Evolutionary conservation across 2,888 invertebrate species (phyloP).

Genomic region (Drosophila lacicola): DNA sequence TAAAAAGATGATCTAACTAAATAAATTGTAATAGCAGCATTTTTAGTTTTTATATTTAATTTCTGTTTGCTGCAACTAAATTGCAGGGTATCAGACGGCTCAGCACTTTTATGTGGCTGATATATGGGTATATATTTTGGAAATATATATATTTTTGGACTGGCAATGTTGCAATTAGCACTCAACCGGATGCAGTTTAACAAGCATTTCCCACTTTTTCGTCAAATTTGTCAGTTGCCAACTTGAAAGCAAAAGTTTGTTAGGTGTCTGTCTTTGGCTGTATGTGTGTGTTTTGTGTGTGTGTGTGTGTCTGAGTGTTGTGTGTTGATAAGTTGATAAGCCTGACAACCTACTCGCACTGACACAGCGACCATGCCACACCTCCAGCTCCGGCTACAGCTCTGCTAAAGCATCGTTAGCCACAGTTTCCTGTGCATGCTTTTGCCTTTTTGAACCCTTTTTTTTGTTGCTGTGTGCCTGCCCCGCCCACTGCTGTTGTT

Average conservation of each 20-base stretch:
- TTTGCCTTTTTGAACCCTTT: constrained; percentile 67
- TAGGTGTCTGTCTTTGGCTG: constrained; percentile 44
- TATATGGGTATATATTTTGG: not conserved
- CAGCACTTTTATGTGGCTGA: not conserved
- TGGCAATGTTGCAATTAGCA: constrained; percentile 63
- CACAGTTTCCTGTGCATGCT: constrained; percentile 76
- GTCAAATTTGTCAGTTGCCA: constrained; percentile 35
- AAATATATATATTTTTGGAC: constrained; percentile 8
- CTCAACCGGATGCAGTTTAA: constrained; percentile 77
- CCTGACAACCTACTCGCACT: constrained; percentile 51
- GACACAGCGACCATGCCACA: constrained; percentile 26
- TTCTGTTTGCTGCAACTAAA: too few species aligned
- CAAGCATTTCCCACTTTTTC: constrained; percentile 65
- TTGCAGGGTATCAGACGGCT: not conserved
- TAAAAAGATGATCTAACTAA: too few species aligned
- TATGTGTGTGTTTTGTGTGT: constrained; percentile 24
- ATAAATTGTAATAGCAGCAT: too few species aligned
- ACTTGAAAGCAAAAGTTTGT: constrained; percentile 78
- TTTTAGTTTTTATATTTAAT: too few species aligned
- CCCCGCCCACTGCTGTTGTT: constrained; percentile 7
- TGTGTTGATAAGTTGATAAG: constrained; percentile 59
- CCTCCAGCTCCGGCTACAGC: constrained; percentile 17
- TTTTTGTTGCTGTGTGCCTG: constrained; percentile 13
- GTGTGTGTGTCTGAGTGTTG: constrained; percentile 11
- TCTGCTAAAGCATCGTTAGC: constrained; percentile 65